Evolutionary conservation across 1,140 invertebrate species (phyloP), one percentile per base, ranked within the genome.

Genomic region (Drosophila persimilis): DNA sequence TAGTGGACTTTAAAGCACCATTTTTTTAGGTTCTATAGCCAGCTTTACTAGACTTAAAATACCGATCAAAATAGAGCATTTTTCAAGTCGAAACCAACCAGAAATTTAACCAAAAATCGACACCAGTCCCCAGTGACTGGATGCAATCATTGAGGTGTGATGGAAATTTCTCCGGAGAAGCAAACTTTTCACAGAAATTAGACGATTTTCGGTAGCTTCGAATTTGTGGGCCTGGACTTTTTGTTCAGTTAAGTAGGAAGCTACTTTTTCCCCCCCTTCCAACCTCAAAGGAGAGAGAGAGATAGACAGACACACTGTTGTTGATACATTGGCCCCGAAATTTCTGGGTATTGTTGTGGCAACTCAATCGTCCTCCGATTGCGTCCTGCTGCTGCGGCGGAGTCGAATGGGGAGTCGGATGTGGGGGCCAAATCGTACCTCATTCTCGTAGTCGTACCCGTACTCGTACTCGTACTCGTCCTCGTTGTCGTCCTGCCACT

Each of bases 151-250:
- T 69, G 44, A 43, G 57, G 57, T 65, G 62, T 52, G 52, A 54
- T 41, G 50, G 8, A 54, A 43, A 35, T 48, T 56, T 35, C 52
- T 57, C n/a, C 26, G 52, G 35, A 24, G 15, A 17, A 47, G 17
- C 62, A 43, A 80, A 66, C 43, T 76, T 63, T 77, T 69, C 60
- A 62, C 66, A 58, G 64, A 80, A 80, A 81, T 81, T 77, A 77
- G 67, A 54, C 53, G 59, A 58, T 76, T 76, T 55, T 47, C 22
- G 52, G 65, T 55, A 60, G 55, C 63, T 67, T 62, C 46, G 57
- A 61, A 24, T 39, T 39, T 31, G 31, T 31, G 11, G 11, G 35
- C 9, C 8, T 35, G 8, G 31, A 35, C 31, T 35, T 35, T 35
- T 35, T 35, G 31, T 35, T 35, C 8, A 67, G 66, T 73, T 57